Conservation (phyloP, 2,797 vertebrate genomes). For the Crocidura indochinensis region DNA sequence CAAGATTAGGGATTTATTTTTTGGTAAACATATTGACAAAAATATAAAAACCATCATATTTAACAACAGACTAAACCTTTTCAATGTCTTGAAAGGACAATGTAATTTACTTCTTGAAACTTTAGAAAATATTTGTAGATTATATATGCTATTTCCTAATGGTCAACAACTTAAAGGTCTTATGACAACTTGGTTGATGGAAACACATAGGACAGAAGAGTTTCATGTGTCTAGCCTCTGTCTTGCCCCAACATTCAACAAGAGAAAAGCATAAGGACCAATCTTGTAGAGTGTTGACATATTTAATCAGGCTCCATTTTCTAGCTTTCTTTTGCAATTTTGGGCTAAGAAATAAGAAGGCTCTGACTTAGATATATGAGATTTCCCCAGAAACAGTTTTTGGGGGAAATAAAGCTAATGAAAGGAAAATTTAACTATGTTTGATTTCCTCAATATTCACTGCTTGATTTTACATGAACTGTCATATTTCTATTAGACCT, state of each 20-base stretch:
- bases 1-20: constrained; percentile 4
- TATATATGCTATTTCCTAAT: constrained; percentile 38
- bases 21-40: neutral
- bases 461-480: constrained; percentile 63
- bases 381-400: constrained; percentile 78
- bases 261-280: constrained; percentile 44
- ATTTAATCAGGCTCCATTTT: constrained; percentile 75
- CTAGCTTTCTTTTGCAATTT: constrained; percentile 67
- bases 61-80: constrained; percentile 39
- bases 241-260: constrained; percentile 60
- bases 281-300: constrained; percentile 76
- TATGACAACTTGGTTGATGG: neutral
- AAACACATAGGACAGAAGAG: constrained; percentile 36
- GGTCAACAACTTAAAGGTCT: constrained; percentile 18
- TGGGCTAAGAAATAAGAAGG: constrained; percentile 76
- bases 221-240: constrained; percentile 7
- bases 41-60: neutral
- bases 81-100: constrained; percentile 14
- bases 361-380: constrained; percentile 63
- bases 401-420: constrained; percentile 73
- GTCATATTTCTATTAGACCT: constrained; percentile 58
- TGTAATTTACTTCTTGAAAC: neutral
- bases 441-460: constrained; percentile 74
- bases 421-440: constrained; percentile 68
- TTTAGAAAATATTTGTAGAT: constrained; percentile 17